Conservation (phyloP, 2,888 invertebrate species). For the Girardia tigrina region DNA sequence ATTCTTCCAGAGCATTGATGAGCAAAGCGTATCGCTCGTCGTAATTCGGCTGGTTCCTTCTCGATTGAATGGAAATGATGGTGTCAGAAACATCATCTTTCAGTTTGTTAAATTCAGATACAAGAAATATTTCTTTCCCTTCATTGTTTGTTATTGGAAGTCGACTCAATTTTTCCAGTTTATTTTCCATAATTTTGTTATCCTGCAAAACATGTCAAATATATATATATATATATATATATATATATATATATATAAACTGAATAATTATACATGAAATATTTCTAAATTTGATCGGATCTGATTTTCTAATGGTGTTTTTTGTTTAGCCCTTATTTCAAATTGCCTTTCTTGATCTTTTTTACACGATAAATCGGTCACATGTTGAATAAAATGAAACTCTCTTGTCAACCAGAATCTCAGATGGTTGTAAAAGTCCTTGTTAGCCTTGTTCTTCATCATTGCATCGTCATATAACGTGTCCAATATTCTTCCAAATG, state of each 20-base stretch:
- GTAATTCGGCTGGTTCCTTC: background rate
- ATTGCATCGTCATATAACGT: background rate
- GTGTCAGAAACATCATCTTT: background rate
- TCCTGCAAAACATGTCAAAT: background rate
- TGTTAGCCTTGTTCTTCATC: background rate
- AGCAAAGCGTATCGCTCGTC: background rate
- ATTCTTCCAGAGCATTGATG: background rate
- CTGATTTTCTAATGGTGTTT: background rate
- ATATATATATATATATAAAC: too few relatives aligned
- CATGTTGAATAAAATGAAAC: background rate
- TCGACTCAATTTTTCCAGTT: background rate
- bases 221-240: too few relatives aligned
- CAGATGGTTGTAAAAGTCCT: background rate
- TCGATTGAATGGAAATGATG: conserved; percentile 4
- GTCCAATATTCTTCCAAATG: background rate
- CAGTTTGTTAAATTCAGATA: background rate
- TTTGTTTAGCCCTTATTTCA: background rate
- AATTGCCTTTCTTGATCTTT: background rate
- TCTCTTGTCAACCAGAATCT: background rate
- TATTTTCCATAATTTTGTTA: background rate
- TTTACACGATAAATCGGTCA: background rate
- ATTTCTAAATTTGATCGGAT: background rate
- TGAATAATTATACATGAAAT: background rate
- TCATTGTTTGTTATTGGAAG: background rate
- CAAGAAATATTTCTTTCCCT: background rate